A percentile compares a stretch with the other conserved stretches of the same genome.
Evolutionary conservation across 2,888 invertebrate species (phyloP).

Genomic region (Melanostoma mellinum): DNA sequence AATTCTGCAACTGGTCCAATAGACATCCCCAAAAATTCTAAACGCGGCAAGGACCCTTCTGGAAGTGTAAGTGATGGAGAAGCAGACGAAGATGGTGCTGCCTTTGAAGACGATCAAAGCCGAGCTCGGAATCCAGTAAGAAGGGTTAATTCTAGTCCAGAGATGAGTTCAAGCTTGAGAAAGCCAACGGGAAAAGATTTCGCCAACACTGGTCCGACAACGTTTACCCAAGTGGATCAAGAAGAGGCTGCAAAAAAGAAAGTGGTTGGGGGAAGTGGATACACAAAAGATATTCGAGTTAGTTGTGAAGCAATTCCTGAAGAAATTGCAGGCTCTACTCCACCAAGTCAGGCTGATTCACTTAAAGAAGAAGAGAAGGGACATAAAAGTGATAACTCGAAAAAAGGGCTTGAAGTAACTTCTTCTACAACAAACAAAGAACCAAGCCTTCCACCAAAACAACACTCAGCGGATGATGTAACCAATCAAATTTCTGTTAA

Average conservation of each 20-base stretch:
- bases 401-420: conserved; percentile 31
- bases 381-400: conserved; percentile 59
- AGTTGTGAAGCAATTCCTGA: conserved; percentile 96
- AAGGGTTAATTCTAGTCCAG: conserved; percentile 94
- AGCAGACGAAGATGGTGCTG: conserved; percentile 82
- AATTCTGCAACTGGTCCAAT: conserved; percentile 84
- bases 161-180: conserved; percentile 95
- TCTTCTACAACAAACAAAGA: conserved; percentile 24
- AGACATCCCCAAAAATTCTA: conserved; percentile 85
- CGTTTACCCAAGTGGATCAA: conserved; percentile 74
- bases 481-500: conserved; percentile 73
- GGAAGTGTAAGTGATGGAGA: conserved; percentile 81
- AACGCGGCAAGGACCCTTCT: conserved; percentile 80
- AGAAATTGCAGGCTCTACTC: conserved; percentile 91
- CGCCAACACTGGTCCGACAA: conserved; percentile 54
- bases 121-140: conserved; percentile 90
- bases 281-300: conserved; percentile 90
- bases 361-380: conserved; percentile 75
- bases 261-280: conserved; percentile 80
- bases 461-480: conserved; percentile 81
- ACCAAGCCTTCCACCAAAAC: conserved; percentile 79
- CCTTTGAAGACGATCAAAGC: conserved; percentile 81
- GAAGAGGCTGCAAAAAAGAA: conserved; percentile 83
- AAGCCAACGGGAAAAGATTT: conserved; percentile 76
- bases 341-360: conserved; percentile 83